Conservation (phyloP, 2,797 vertebrate species). For the Sebastes diaconus region DNA sequence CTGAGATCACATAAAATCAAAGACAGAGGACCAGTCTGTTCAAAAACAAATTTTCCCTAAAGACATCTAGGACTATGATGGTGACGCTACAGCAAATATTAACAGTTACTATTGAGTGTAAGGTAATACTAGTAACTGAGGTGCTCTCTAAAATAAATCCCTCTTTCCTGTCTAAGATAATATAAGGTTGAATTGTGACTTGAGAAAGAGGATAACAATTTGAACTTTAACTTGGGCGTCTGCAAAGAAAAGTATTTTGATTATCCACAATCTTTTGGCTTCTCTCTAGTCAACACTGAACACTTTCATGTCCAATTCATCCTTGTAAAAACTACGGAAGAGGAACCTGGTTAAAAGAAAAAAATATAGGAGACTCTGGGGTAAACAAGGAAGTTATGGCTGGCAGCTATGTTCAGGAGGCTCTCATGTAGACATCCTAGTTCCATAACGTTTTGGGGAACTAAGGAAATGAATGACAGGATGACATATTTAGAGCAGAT, state of each 20-base stretch:
- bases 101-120: background rate
- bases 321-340: background rate
- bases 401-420: background rate
- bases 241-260: background rate
- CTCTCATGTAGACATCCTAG: background rate
- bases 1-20: conserved; percentile 2
- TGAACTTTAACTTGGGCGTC: background rate
- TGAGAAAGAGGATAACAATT: background rate
- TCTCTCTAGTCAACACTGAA: background rate
- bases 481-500: conserved; percentile 16
- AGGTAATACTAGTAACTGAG: background rate
- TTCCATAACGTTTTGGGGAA: background rate
- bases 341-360: background rate
- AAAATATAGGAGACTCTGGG: background rate
- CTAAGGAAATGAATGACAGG: conserved; percentile 2
- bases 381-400: background rate
- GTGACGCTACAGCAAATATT: background rate
- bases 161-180: background rate
- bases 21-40: background rate
- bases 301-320: background rate
- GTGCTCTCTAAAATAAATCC: background rate
- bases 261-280: background rate
- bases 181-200: background rate
- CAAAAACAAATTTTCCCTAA: background rate
- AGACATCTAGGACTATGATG: background rate